These are phyloP conservation scores for Macrostomum lignano DNA, from an alignment of 1,140 invertebrate genomes.

Conservation along the genomic window DNA sequence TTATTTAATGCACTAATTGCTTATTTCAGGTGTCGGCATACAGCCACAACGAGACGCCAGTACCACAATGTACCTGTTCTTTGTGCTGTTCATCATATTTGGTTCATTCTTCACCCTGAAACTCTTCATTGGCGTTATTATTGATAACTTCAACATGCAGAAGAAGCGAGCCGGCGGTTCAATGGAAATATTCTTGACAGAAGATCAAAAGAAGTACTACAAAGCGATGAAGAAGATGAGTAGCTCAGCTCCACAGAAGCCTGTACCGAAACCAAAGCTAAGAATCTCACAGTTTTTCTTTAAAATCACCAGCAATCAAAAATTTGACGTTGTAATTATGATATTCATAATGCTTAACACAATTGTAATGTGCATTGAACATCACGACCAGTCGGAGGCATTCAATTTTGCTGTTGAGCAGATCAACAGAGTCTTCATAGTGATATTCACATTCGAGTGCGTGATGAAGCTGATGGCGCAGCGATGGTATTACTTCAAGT, in stretches of 20 bases:
- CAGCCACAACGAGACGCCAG: constrained; percentile 75
- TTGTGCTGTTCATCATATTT: constrained; percentile 86
- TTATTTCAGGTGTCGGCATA: constrained; percentile 39
- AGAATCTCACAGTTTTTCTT: constrained; percentile 67
- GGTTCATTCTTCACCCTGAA: constrained; percentile 88
- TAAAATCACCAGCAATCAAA: constrained; percentile 82
- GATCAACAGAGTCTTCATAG: constrained; percentile 85
- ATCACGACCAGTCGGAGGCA: constrained; percentile 54
- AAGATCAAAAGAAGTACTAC: constrained; percentile 98
- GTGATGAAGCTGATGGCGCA: constrained; percentile 82
- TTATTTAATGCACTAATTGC: no score
- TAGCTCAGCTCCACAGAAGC: constrained; percentile 83
- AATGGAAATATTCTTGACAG: constrained; percentile 96
- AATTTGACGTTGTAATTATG: constrained; percentile 98
- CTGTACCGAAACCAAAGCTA: constrained; percentile 56
- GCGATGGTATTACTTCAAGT: constrained; percentile 85
- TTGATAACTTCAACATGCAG: constrained; percentile 93
- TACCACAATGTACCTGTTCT: constrained; percentile 89
- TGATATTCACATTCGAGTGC: constrained; percentile 86
- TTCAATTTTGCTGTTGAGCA: constrained; percentile 49
- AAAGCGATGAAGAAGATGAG: constrained; percentile 99
- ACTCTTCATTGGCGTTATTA: constrained; percentile 88
- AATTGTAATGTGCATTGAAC: constrained; percentile 88
- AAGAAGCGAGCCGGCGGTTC: constrained; percentile 94
- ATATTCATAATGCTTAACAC: constrained; percentile 91